Base-by-base conservation (phyloP, 2,888 invertebrate genomes). In the Octodonta nipae region DNA sequence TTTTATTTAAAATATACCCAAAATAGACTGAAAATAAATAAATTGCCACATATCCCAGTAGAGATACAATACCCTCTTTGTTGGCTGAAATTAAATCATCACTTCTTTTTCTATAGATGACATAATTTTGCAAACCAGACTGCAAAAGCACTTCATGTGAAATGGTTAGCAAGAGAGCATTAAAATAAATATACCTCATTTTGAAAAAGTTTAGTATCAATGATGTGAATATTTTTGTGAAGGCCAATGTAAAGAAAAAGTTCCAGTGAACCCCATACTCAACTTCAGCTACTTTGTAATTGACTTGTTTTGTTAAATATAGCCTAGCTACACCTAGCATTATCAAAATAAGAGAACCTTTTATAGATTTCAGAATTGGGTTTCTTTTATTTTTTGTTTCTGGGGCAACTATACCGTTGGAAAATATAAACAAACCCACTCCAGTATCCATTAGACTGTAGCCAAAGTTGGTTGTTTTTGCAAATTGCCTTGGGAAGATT, bases 251-350 rank as follows among this genome's bases (percentile, higher is more conserved):
- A 44, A 92, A 78, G 60, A 96, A 98, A 58, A 99, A 99, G 62
- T 99, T 98, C 87, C 95, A 92, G 59, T 98, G 95, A 0, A 80
- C 71, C 0, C 98, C 98, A 66, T 99, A 98, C 58, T 98, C 98
- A 0, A 82, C 75, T 0, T 84, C 73, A 58, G 89, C 85, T 49
- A 84, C 81, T 35, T 86, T 83, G 58, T 98, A 96, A 43, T 82
- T 73, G 2, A 80, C 62, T 25, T 73, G 56, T 48, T 71, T 66
- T 2, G 65, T 72, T 1, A 79, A 56, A 10, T 77, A 31, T 43
- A 71, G 75, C 38, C 86, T 68, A 0, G 63, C 64, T 2, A 73
- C 37, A 1, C 85, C 86, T 25, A 86, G 57, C 1, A 72, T 30
- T 8, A 77, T 43, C 12, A 78, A 46, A 2, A 68, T 67, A 22